Base-by-base conservation (phyloP, 2,113 vertebrate species). In the Trogon melanurus region DNA sequence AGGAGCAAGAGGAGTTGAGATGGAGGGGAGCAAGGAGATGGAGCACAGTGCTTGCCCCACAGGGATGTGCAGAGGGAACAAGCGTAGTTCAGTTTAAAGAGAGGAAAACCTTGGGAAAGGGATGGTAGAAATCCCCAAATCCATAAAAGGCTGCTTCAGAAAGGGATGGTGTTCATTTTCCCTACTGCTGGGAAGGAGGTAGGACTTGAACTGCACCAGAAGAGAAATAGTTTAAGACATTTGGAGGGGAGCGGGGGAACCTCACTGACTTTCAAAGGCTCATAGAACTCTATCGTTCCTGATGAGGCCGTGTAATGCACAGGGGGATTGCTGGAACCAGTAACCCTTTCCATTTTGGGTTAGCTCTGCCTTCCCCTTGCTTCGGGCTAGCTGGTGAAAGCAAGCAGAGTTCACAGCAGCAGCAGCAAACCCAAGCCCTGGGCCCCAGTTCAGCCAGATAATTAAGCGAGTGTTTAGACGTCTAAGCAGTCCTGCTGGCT, bases 401-500 rank as follows among this genome's bases (percentile, higher is more conserved):
- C 5, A 23, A 87, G 79, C 64, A 36, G 69, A 93, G 73, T 48
- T 84, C 30, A 4, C 16, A 66, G 79, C 62, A 89, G 85, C 56
- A 86, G 90, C 91, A 88, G 91, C 86, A 79, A 83, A 75, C 47
- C 76, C 86, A 87, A 81, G 74, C 91, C 54, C 92, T 50, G 61
- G 93, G 92, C 92, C 95, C 73, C 88, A 11, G 9, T 75, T 93
- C 92, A 87, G 73, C 1, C n/a, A 87, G 86, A 81, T 89, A 93
- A 96, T 96, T 94, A 94, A 92, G 72, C 27, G 2, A 72, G 16
- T 79, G 84, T 89, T 95, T 95, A 92, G 95, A 91, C n/a, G 23
- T 88, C 71, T 51, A 70, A 91, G 87, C 85, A 82, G 78, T 36
- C 69, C 93, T 88, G 91, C 83, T 94, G 92, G 90, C 90, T 93